Evolutionary conservation across 2,797 vertebrate genomes (phyloP), one percentile per base, ranked within the genome.

Genomic region (Phaenicophaeus curvirostris): DNA sequence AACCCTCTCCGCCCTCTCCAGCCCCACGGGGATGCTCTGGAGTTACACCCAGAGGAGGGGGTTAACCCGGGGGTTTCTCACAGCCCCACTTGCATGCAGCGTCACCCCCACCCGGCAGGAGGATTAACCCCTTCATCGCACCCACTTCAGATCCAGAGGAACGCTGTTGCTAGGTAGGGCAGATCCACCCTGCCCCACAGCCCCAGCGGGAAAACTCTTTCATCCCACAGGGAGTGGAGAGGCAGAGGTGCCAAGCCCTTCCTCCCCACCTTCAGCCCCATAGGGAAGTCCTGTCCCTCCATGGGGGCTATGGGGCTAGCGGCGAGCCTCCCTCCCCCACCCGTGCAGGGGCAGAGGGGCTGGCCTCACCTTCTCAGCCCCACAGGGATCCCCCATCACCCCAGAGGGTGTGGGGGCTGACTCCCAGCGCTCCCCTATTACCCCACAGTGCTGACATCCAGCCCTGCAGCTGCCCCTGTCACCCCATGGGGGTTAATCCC

Each of bases 231-330:
- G n/a, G n/a, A n/a, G n/a, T n/a, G n/a, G n/a, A 13, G 31, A 19
- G 11, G 54, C 30, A 55, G 18, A 2, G 33, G 23, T 4, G 2
- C 37, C 59, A 68, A 44, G 10, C 24, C 41, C 23, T 69, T 67
- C 28, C 48, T 67, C n/a, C 31, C 31, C 2, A 3, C 9, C 11
- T 46, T 79, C 76, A 59, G 15, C 55, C 16, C 9, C 39, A 67
- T 3, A 7, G 37, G 37, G 17, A n/a, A n/a, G n/a, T n/a, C 7
- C 33, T 66, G 41, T 31, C 31, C 76, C 3, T 8, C 39, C 33
- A 30, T 0, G 24, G 48, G 10, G 41, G 13, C 42, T 42, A 42
- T 1, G 13, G 12, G 4, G 7, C 17, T 39, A 31, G 12, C 2
- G 7, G 16, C 25, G 35, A 15, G 9, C 15, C 17, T 50, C 39